phyloP scores from a whole-genome alignment of 2,113 vertebrate genomes.

The Echinops telfairi region DNA sequence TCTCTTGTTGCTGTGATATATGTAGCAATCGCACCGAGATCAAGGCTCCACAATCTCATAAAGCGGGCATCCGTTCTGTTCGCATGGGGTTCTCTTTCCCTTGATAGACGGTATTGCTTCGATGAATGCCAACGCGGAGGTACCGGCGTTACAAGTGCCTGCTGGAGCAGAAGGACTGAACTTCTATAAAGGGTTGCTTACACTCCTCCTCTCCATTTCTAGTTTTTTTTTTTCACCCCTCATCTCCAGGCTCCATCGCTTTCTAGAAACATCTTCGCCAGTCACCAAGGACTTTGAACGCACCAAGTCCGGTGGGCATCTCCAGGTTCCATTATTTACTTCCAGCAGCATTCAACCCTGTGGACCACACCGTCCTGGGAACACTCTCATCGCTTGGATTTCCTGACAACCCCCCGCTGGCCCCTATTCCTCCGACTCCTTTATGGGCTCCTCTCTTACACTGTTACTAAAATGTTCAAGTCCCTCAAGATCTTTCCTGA shows the following conservation, averaged over 20 bases:
- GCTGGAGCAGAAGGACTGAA: slow-evolving; percentile 10
- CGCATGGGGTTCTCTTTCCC: background rate
- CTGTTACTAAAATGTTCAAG: background rate
- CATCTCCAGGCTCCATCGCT: background rate
- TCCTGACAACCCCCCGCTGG: background rate
- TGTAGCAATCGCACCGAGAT: slow-evolving; percentile 20
- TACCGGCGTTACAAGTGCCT: background rate
- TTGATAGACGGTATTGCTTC: slow-evolving; percentile 50
- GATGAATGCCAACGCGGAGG: background rate
- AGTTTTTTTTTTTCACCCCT: slow-evolving; percentile 37
- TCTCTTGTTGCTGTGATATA: slow-evolving; percentile 22
- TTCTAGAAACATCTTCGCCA: slow-evolving; percentile 13
- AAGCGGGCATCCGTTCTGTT: background rate
- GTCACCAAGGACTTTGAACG: background rate
- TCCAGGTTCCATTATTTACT: background rate
- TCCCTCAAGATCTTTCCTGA: background rate
- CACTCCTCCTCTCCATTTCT: background rate
- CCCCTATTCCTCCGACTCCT: background rate
- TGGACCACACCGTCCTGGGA: background rate
- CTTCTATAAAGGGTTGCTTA: slow-evolving; percentile 49
- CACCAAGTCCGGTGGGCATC: background rate
- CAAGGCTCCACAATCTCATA: background rate
- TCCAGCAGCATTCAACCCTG: background rate
- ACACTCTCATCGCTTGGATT: background rate
- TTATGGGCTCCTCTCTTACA: background rate